Evolutionary conservation across 2,113 vertebrate species (phyloP), one percentile per base, ranked within the genome.

Genomic region (Nothocercus julius): DNA sequence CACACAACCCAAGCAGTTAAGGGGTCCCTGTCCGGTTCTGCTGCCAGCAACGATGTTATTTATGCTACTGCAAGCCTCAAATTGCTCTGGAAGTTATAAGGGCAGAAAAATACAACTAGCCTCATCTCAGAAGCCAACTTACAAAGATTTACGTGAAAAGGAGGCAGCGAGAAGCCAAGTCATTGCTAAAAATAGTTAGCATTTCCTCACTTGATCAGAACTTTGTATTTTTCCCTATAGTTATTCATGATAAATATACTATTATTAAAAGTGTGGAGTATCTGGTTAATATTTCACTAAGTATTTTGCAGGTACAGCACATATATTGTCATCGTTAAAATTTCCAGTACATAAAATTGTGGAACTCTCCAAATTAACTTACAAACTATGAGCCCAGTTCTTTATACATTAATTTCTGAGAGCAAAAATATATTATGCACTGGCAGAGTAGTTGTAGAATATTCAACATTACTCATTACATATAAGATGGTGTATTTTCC

Each of bases 261-360:
- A 0, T 28, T 25, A 68, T 28, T 70, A 40, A 78, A 74, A 79
- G 34, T 10, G 51, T 0, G 4, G 61, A 73, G 61, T 69, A 78
- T 61, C 82, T 78, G 72, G 64, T 76, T 70, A 92, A 59, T 72
- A 67, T 77, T 92, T 88, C 76, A 85, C 44, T 85, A 38, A 83
- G 89, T 74, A 86, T 36, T 73, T 22, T 78, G 68, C 90, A 91
- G 72, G 20, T 91, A 63, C 30, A 85, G 83, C 68, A 94, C 24
- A 67, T 85, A 77, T 54, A 49, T 8, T 58, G 72, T 42, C 12
- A 78, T 74, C 4, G 53, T 20, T 1, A 3, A 68, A 85, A 3
- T 59, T 96, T 81, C 36, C 64, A 75, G n/a, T 5, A 70, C n/a
- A 56, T 38, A 90, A 94, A 92, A 74, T 28, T 34, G 22, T 20